Percentiles rank a stretch among this genome's conserved stretches.
phyloP scores from a whole-genome alignment of 2,113 vertebrate genomes.

The Colinus virginianus region DNA sequence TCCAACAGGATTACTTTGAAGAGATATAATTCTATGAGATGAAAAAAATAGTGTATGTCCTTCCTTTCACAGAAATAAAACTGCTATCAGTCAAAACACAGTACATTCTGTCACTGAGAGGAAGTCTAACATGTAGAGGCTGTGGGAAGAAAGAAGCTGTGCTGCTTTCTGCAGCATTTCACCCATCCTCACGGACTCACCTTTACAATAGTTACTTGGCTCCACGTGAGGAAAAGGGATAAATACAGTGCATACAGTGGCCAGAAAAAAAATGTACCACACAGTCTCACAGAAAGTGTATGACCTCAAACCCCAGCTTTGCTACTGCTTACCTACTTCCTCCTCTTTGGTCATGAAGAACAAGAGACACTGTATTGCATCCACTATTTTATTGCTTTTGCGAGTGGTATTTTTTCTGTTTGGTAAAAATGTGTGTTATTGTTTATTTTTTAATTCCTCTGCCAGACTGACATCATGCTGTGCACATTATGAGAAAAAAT shows the following conservation, averaged over 20 bases:
- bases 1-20: neutral
- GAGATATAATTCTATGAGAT: neutral
- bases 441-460: conserved; percentile 58
- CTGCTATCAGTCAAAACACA: neutral
- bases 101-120: neutral
- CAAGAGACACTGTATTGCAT: neutral
- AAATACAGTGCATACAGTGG: neutral
- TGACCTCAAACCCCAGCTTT: neutral
- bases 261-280: neutral
- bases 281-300: neutral
- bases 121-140: neutral
- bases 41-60: neutral
- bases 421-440: conserved; percentile 45
- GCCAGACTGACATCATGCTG: conserved; percentile 49
- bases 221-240: neutral
- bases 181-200: neutral
- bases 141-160: neutral
- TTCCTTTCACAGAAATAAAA: neutral
- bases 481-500: conserved; percentile 44
- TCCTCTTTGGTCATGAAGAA: neutral
- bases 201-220: neutral
- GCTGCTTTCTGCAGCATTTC: neutral
- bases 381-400: neutral
- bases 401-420: conserved; percentile 14
- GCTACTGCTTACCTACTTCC: neutral